Conservation (phyloP, 2,888 invertebrate genomes). For the Pseudanteris insignis region DNA sequence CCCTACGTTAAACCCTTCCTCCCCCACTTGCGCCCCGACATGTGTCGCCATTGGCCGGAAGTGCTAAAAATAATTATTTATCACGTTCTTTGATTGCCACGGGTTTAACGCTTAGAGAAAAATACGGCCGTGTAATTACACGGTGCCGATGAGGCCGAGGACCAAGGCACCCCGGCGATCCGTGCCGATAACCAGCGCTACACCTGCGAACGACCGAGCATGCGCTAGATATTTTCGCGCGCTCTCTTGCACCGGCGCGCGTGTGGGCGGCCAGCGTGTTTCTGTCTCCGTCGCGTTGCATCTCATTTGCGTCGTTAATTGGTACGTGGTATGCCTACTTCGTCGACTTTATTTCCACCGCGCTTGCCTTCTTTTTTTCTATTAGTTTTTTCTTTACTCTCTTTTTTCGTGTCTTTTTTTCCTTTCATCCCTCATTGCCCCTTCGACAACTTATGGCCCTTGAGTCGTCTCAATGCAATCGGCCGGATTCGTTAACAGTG, state of each 20-base stretch:
- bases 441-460: constrained; percentile 18
- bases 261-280: constrained; percentile 47
- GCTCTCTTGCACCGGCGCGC: constrained; percentile 45
- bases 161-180: constrained; percentile 21
- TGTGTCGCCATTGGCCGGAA: constrained; percentile 51
- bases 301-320: constrained; percentile 56
- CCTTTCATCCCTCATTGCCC: too few relatives aligned
- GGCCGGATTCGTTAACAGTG: constrained; percentile 1
- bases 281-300: constrained; percentile 38
- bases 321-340: constrained; percentile 27
- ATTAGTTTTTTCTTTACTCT: too few relatives aligned
- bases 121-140: constrained; percentile 42
- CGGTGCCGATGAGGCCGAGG: constrained; percentile 24
- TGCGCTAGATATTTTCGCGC: constrained; percentile 20
- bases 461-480: constrained; percentile 15
- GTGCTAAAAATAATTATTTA: constrained; percentile 56
- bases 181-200: constrained; percentile 26
- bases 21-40: constrained; percentile 21
- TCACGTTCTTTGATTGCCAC: constrained; percentile 53
- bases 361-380: constrained; percentile 21
- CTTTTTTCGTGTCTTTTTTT: too few relatives aligned
- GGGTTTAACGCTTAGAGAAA: constrained; percentile 51
- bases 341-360: constrained; percentile 30
- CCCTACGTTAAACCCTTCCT: constrained; percentile 13
- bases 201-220: constrained; percentile 32